These are phyloP conservation scores for Acanthurus tractus DNA, from an alignment of 2,797 vertebrate genomes.

Conservation along the genomic window DNA sequence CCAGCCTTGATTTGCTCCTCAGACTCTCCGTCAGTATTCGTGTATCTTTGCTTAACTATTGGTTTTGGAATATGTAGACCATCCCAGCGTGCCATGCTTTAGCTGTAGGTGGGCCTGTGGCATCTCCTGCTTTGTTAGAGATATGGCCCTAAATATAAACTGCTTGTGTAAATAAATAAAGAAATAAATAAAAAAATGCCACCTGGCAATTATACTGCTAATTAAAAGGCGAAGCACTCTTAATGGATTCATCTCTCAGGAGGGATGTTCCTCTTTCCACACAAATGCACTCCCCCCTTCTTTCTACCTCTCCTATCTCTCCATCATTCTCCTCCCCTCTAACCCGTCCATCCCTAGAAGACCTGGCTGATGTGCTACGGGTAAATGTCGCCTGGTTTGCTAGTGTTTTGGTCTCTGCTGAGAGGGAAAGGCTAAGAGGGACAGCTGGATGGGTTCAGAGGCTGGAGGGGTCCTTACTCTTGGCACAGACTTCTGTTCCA, in stretches of 20 bases:
- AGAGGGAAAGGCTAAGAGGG: conserved; percentile 64
- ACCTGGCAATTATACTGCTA: conserved; percentile 85
- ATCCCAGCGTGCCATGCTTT: conserved; percentile 49
- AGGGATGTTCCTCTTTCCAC: conserved; percentile 58
- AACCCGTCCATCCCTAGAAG: conserved; percentile 41
- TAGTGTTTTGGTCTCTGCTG: conserved; percentile 62
- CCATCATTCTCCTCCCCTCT: conserved; percentile 35
- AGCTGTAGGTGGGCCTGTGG: conserved; percentile 59
- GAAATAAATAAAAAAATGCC: conserved; percentile 54
- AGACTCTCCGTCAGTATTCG: conserved; percentile 60
- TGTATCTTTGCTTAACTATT: conserved; percentile 57
- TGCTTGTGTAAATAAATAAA: conserved; percentile 70
- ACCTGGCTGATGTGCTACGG: conserved; percentile 48
- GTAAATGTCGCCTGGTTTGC: conserved; percentile 59
- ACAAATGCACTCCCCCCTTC: conserved; percentile 38
- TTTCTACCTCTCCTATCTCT: conserved; percentile 37
- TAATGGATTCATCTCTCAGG: conserved; percentile 83
- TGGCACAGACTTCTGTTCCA: conserved; percentile 66
- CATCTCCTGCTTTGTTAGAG: conserved; percentile 68
- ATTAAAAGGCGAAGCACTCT: conserved; percentile 84
- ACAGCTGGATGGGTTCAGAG: conserved; percentile 75
- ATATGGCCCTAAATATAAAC: conserved; percentile 77
- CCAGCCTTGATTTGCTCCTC: conserved; percentile 68
- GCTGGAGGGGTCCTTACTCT: conserved; percentile 72
- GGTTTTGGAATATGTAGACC: conserved; percentile 59